phyloP scores from a whole-genome alignment of 1,140 invertebrate genomes.

The Macrostomum lignano region DNA sequence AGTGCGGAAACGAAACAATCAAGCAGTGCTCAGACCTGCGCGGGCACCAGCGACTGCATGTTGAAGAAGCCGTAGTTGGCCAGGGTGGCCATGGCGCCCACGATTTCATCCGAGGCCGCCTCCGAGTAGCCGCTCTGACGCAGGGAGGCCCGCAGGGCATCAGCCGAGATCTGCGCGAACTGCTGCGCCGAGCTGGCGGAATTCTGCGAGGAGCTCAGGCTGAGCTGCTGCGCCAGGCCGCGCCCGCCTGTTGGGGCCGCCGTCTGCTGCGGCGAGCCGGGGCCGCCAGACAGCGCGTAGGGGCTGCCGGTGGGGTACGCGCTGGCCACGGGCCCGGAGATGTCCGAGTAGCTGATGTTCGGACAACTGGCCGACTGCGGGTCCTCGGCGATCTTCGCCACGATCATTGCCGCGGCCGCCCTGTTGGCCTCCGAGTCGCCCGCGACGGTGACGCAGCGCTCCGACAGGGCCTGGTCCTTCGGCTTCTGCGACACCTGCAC shows the following conservation, averaged over 20 bases:
- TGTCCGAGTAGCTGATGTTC: conserved; percentile 78
- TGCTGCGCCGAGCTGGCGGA: conserved; percentile 5
- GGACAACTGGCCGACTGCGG: conserved; percentile 74
- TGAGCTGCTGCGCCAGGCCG: conserved; percentile 7
- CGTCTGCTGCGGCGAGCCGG: conserved; percentile 17
- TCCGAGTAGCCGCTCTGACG: conserved; percentile 58
- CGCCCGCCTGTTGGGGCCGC: conserved; percentile 11
- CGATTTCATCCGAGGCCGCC: conserved; percentile 54
- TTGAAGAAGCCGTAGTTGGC: conserved; percentile 74
- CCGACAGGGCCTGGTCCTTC: conserved; percentile 71
- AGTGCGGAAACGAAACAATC: too few relatives aligned
- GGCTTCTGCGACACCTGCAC: conserved; percentile 95
- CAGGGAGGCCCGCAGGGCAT: conserved; percentile 39
- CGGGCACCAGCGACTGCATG: conserved; percentile 36
- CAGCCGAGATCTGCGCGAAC: conserved; percentile 12
- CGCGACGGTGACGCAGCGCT: conserved; percentile 83
- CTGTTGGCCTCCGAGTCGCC: conserved; percentile 63
- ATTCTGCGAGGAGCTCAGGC: conserved; percentile 5
- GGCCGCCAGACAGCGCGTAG: conserved; percentile 28
- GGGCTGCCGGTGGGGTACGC: conserved; percentile 81
- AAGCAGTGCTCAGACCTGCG: too few relatives aligned
- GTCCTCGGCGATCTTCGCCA: conserved; percentile 86
- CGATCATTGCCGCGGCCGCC: conserved; percentile 65
- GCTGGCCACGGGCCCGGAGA: conserved; percentile 69
- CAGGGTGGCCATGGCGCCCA: conserved; percentile 56